Base-by-base conservation (phyloP, 64 coral and sea anemone genomes). In the Astreopora myriophthalma region DNA sequence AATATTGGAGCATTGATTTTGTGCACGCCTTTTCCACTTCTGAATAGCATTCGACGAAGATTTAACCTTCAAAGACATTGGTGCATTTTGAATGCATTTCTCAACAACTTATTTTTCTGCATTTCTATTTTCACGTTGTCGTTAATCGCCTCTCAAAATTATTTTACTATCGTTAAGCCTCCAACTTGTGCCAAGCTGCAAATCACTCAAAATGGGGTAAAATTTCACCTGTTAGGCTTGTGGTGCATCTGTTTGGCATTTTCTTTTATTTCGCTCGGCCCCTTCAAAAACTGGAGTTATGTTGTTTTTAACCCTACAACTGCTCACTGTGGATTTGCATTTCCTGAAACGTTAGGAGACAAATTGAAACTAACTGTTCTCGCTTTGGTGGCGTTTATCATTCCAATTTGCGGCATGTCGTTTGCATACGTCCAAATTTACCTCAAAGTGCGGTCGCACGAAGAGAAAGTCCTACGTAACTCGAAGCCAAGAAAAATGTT, bases 101-200 rank as follows among this genome's bases (percentile, higher is more conserved):
- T 96, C 2, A 96, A 93, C 33, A 96, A 96, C 65, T 90, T 96
- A 1, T 96, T 96, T 39, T 96, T 96, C 87, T 96, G 86, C n/a
- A 88, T 75, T 46, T 96, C 95, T 10, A 96, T 96, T 73, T 93
- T 96, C 62, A 96, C 91, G 8, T 63, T 96, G 48, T 86, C 80
- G 14, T 49, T 96, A 23, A 93, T 96, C 24, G 66, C 95, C 14
- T 42, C 74, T 49, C 95, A 96, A 14, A 96, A 96, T 52, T 93
- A 93, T 75, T 93, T 90, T 49, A 90, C 71, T 4, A 67, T 96
- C 31, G 88, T 93, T 1, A 83, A 79, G 26, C 80, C 87, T n/a
- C 24, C 80, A 37, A 69, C 46, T n/a, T 85, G 71, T 24, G 35
- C 60, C 19, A 90, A 51, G 42, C 25, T 96, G 20, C 85, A 85